These are phyloP conservation scores for Zaprionus davidi DNA, from an alignment of 1,140 invertebrate genomes.

Conservation along the genomic window DNA sequence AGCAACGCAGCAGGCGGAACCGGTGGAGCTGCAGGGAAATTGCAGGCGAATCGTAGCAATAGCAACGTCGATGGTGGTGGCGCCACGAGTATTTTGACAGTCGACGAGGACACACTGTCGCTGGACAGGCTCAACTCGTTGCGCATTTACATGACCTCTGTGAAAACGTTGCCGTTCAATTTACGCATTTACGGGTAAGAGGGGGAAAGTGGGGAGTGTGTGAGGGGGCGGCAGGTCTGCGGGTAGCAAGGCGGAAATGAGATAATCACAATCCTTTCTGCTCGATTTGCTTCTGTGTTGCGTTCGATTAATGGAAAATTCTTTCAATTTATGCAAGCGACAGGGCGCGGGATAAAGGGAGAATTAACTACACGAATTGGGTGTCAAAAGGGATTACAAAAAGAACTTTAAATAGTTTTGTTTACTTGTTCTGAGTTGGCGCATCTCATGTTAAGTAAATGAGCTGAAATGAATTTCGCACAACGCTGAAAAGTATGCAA, in stretches of 20 bases:
- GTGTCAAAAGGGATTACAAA: not conserved
- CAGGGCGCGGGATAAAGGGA: not conserved
- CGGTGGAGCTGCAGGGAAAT: slow-evolving; percentile 45
- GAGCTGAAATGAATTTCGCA: not conserved
- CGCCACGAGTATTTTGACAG: slow-evolving; percentile 69
- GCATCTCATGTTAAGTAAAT: not conserved
- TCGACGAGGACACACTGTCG: slow-evolving; percentile 81
- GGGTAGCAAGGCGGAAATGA: slow-evolving; percentile 10
- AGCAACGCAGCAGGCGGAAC: slow-evolving; percentile 19
- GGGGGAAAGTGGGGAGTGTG: slow-evolving; percentile 40
- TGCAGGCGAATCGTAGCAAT: slow-evolving; percentile 45
- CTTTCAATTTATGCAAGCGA: slow-evolving; percentile 1
- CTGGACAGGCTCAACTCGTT: slow-evolving; percentile 81
- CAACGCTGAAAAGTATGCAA: not conserved
- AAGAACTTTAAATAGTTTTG: not conserved
- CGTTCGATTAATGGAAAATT: not conserved
- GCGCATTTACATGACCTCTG: slow-evolving; percentile 82
- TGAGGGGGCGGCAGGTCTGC: not conserved
- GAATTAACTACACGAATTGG: not conserved
- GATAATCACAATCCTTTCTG: slow-evolving; percentile 14
- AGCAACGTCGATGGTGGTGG: slow-evolving; percentile 20
- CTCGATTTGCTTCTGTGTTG: slow-evolving; percentile 25
- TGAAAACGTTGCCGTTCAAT: slow-evolving; percentile 84
- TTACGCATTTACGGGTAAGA: slow-evolving; percentile 81
- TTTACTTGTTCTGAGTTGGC: not conserved